Evolutionary conservation across 2,797 vertebrate genomes (phyloP), one percentile per base, ranked within the genome.

Genomic region (Crenichthys baileyi): DNA sequence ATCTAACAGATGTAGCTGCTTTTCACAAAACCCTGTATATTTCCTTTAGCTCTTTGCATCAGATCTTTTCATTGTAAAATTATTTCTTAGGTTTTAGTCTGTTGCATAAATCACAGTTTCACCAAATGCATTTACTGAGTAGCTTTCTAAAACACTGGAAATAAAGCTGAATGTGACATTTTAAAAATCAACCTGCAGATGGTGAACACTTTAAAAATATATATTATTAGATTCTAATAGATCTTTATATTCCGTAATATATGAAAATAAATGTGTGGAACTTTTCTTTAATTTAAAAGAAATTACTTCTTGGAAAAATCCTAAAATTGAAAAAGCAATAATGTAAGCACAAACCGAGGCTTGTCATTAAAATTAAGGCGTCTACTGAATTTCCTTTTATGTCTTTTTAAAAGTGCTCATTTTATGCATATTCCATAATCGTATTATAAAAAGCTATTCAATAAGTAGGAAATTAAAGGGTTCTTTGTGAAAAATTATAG

Each of bases 401-500:
- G 48, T 72, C 79, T 73, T 8, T 51, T 63, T 63, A 51, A 86
- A 88, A 73, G 76, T 76, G 46, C 76, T 80, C 77, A 81, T 89
- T 91, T 85, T 70, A 79, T 79, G 77, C 76, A 70, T 77, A 80
- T 78, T 67, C 83, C 79, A 78, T 78, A 79, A 85, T 84, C 73
- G 79, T 78, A 79, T 87, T 70, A 60, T 84, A 73, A 88, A 91
- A 89, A 76, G 72, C 79, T 80, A 87, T 87, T 88, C 74, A 90
- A 85, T 79, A 46, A 73, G 76, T 56, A 73, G 79, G 67, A 83
- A 89, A 94, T 91, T 76, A 92, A 79, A 92, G 90, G 84, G 78
- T 67, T 88, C 78, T 83, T 65, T 82, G 85, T 87, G 81, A 89
- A 86, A 87, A 84, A 90, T 80, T 71, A 87, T 80, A 87, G 83